Conservation (phyloP, 2,888 invertebrate genomes). For the Pollenia griseotomentosa region DNA sequence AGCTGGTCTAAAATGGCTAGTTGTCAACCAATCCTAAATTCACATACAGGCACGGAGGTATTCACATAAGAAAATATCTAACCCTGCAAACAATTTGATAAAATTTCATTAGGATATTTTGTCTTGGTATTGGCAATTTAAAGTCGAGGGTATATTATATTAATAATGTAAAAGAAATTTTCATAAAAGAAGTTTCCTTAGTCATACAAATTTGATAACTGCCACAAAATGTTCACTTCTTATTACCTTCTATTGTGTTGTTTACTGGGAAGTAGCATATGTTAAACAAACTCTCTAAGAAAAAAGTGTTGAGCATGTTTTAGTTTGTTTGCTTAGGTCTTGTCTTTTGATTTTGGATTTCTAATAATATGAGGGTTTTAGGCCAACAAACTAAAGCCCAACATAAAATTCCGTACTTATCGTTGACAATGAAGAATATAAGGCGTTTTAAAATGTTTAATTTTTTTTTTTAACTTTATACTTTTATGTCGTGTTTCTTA, state of each 20-base stretch:
- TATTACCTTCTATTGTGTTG: no score
- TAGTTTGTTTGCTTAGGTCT: conserved; percentile 1
- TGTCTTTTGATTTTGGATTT: conserved; percentile 40
- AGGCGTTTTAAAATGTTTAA: conserved; percentile 41
- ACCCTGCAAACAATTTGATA: no score
- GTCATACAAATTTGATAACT: no score
- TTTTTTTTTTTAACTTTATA: conserved; percentile 35
- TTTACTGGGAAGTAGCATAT: not conserved
- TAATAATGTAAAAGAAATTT: no score
- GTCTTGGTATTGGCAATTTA: no score
- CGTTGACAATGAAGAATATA: conserved; percentile 62
- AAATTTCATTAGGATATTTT: no score
- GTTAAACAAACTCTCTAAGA: conserved; percentile 45
- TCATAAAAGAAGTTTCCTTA: no score
- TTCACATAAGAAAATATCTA: conserved; percentile 16
- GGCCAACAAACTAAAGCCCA: conserved; percentile 17
- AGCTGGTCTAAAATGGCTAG: conserved; percentile 51
- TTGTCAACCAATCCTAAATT: conserved; percentile 63
- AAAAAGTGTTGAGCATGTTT: conserved; percentile 43
- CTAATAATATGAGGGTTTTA: conserved; percentile 50
- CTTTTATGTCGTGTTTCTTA: conserved; percentile 54
- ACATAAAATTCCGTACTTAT: conserved; percentile 1
- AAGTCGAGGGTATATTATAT: no score
- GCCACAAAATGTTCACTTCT: no score
- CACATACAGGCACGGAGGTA: not conserved